Evolutionary conservation across 1,140 invertebrate species (phyloP), one percentile per base, ranked within the genome.

Genomic region (Calosoma granatense): DNA sequence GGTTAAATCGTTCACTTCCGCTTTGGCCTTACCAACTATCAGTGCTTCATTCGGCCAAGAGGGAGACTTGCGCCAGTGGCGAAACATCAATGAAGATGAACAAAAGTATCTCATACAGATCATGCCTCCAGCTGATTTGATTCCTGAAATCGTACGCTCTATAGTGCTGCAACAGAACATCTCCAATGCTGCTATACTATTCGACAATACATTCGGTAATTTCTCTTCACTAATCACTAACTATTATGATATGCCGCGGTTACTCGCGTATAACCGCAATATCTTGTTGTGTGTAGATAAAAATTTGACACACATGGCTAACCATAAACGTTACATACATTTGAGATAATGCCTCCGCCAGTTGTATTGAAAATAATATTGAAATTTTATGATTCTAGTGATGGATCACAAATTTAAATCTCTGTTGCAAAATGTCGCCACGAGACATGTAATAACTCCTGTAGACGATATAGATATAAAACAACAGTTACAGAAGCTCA

Each of bases 381-480:
- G n/a, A n/a, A n/a, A n/a, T n/a, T n/a, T n/a, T n/a, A n/a, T 36
- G 6, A n/a, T 36, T 36, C 6, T 70, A 87, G 84, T 89, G 0
- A 92, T 94, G 87, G 88, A 92, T 63, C 88, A 94, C 73, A 93
- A 94, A 71, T 94, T 92, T 73, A 92, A 92, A 70, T 89, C 89
- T 4, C 71, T 94, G 1, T 71, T 94, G 12, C 79, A 91, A 67
- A 94, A 94, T 71, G 84, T 94, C 21, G 87, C 90, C 15, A 91
- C 90, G 0, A 77, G 90, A 1, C 90, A 94, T 67, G 83, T 92
- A 1, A 92, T 92, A 20, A 81, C 85, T 1, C 77, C 78, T 15
- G 79, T 85, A 0, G 70, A 72, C 47, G 63, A 60, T 61, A 70
- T 72, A 39, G 75, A 72, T 59, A 80, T 81, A 53, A 78, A 70